phyloP scores from a whole-genome alignment of 2,113 vertebrate species.

The Rhea pennata region DNA sequence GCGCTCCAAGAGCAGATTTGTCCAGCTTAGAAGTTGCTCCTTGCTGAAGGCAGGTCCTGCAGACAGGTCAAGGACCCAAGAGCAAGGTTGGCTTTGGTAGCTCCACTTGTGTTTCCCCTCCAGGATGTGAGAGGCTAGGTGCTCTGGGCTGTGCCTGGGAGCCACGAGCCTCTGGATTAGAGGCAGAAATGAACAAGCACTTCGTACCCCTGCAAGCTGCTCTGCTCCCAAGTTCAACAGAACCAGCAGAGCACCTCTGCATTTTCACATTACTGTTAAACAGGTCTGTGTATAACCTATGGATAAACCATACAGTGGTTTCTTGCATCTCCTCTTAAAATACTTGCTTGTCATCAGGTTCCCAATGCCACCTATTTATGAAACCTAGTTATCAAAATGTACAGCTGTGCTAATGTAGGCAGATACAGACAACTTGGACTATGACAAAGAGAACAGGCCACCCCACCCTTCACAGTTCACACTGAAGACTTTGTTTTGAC shows the following conservation, averaged over 20 bases:
- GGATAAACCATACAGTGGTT: neutral
- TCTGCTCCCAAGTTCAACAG: too few relatives aligned
- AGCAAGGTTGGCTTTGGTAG: too few relatives aligned
- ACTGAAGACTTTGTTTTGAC: neutral
- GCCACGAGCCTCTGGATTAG: too few relatives aligned
- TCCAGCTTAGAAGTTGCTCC: neutral
- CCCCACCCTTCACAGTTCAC: neutral
- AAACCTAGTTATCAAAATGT: neutral
- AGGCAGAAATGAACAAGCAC: too few relatives aligned
- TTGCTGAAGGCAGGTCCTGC: neutral
- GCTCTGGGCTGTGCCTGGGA: too few relatives aligned
- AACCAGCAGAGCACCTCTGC: too few relatives aligned
- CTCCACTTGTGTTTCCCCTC: too few relatives aligned
- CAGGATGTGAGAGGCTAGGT: too few relatives aligned
- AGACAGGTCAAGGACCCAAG: neutral
- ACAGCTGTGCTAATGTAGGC: neutral
- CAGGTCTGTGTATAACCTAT: neutral
- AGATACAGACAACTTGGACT: neutral
- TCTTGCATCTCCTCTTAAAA: neutral
- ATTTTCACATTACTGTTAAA: too few relatives aligned
- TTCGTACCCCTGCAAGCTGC: too few relatives aligned
- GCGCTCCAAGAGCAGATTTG: neutral
- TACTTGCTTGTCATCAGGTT: neutral
- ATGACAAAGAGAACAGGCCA: neutral
- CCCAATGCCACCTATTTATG: rapidly evolving